phyloP scores from a whole-genome alignment of 2,797 vertebrate species.

The Merluccius polli region DNA sequence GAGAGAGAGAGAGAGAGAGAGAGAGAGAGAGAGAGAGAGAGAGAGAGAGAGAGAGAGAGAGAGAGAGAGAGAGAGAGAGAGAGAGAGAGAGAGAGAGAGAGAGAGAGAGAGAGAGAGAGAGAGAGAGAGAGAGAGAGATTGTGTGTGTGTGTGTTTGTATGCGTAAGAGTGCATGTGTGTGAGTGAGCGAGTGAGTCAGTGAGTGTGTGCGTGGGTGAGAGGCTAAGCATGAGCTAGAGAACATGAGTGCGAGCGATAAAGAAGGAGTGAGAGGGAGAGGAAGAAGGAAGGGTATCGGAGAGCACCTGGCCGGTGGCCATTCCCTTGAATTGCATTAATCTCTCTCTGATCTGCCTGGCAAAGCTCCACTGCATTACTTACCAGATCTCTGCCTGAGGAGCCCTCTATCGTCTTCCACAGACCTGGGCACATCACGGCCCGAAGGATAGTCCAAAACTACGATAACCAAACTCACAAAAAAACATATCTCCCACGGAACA shows the following conservation, averaged over 20 bases:
- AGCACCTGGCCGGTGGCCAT: not conserved
- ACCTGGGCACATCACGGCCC: no score
- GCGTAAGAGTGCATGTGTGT: no score
- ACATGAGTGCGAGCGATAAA: not conserved
- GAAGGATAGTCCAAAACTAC: no score
- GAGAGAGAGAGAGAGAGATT: no score
- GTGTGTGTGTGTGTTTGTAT: not conserved
- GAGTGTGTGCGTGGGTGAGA: not conserved
- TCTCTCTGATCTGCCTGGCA: slow-evolving; percentile 1
- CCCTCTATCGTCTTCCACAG: not conserved
- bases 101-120: no score
- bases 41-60: no score
- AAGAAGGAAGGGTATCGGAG: slow-evolving; percentile 6
- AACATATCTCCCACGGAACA: no score
- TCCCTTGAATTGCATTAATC: not conserved
- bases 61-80: no score
- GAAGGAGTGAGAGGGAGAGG: slow-evolving; percentile 4
- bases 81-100: no score
- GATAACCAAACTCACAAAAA: no score
- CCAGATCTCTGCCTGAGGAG: not conserved
- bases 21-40: no score
- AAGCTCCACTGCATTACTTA: not conserved
- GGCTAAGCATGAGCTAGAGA: slow-evolving; percentile 1
- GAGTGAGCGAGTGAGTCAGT: no score
- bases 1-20: not conserved